Evolutionary conservation across 2,888 invertebrate genomes (phyloP).

Genomic region (Deroplatys truncata): DNA sequence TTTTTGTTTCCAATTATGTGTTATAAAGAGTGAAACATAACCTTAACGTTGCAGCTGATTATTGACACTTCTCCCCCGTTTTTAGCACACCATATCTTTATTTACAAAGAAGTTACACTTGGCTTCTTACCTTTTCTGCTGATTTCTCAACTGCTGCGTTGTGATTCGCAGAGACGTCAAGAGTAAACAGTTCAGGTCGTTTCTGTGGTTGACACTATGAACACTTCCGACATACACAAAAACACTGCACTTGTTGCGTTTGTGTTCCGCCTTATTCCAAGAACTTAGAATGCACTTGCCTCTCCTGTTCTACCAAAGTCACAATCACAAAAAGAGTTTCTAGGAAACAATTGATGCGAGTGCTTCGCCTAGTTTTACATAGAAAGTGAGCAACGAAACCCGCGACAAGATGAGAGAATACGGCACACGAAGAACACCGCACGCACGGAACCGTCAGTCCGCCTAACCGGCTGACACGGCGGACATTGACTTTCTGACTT

Average conservation of each 20-base stretch:
- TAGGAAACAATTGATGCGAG: not conserved
- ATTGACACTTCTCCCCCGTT: not conserved
- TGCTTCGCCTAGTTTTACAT: not conserved
- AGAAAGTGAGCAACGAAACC: not conserved
- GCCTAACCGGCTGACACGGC: not conserved
- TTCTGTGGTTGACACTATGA: not conserved
- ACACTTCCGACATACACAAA: not conserved
- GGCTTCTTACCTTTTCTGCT: not conserved
- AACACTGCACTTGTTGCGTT: not conserved
- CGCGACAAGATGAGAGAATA: not conserved
- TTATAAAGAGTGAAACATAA: not conserved
- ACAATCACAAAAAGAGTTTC: not conserved
- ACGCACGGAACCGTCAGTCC: not conserved
- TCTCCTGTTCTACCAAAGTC: not conserved
- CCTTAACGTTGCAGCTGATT: not conserved
- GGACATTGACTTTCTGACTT: constrained; percentile 6
- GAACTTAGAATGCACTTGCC: not conserved
- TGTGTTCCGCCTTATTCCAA: not conserved
- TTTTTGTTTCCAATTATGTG: too few species aligned
- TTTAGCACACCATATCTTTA: not conserved
- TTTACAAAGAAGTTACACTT: not conserved
- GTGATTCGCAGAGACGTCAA: too few species aligned
- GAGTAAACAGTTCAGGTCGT: not conserved
- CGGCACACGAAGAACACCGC: not conserved
- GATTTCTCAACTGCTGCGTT: not conserved